A percentile compares a stretch with the other conserved stretches of the same genome.
phyloP scores from a whole-genome alignment of 2,113 vertebrate genomes.

The Zosterops borbonicus region DNA sequence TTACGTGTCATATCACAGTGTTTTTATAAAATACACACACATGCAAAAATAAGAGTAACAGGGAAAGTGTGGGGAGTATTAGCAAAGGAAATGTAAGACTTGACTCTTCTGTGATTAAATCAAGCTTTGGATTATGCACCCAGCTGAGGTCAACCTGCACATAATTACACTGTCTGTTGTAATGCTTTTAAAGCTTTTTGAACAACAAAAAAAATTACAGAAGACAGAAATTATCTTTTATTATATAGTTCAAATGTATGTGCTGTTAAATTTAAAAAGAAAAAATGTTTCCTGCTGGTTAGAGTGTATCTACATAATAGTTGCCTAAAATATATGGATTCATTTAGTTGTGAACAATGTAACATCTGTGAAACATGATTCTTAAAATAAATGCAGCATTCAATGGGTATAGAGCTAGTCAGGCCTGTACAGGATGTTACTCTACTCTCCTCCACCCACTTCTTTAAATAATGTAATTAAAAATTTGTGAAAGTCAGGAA shows the following conservation, averaged over 20 bases:
- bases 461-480: slow-evolving; percentile 2
- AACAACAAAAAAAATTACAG: neutral
- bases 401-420: neutral
- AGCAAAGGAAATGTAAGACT: neutral
- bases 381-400: slow-evolving; percentile 46
- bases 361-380: slow-evolving; percentile 45
- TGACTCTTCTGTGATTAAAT: neutral
- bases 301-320: neutral
- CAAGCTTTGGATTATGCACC: neutral
- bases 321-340: slow-evolving; percentile 17
- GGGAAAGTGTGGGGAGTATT: neutral
- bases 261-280: neutral
- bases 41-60: neutral
- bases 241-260: neutral
- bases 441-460: neutral
- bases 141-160: neutral
- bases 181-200: neutral
- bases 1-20: neutral
- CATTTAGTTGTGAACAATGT: slow-evolving; percentile 50
- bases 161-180: neutral
- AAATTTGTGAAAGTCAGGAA: neutral
- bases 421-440: slow-evolving; percentile 36
- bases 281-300: neutral
- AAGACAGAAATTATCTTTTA: neutral
- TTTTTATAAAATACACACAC: neutral